These are phyloP conservation scores for Drosophila teissieri DNA, from an alignment of 1,140 invertebrate species.

Conservation along the genomic window DNA sequence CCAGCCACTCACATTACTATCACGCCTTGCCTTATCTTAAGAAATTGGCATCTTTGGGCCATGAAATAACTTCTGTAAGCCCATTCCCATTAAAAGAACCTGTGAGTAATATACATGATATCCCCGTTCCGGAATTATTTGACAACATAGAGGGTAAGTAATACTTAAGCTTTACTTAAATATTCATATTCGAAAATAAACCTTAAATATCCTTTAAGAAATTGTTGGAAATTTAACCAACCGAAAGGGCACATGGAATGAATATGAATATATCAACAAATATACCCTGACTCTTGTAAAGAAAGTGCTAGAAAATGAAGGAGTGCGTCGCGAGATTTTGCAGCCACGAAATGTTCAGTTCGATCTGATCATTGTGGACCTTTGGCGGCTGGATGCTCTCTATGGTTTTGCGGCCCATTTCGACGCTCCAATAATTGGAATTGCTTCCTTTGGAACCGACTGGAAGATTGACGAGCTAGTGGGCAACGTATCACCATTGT, in stretches of 20 bases:
- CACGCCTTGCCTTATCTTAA: constrained; percentile 23
- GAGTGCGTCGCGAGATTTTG: constrained; percentile 22
- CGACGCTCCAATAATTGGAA: constrained; percentile 25
- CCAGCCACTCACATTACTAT: constrained; percentile 12
- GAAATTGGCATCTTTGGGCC: constrained; percentile 17
- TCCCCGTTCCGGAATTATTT: constrained; percentile 14
- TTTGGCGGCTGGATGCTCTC: constrained; percentile 18
- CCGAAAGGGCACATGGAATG: not conserved
- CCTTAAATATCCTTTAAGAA: not conserved
- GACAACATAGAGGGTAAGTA: constrained; percentile 15
- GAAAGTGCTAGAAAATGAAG: constrained; percentile 21
- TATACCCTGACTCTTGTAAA: constrained; percentile 9
- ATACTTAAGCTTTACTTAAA: not conserved
- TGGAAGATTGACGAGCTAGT: constrained; percentile 34
- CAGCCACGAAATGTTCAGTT: constrained; percentile 24
- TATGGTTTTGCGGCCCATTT: constrained; percentile 26
- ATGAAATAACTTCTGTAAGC: constrained; percentile 21
- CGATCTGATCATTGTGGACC: constrained; percentile 22
- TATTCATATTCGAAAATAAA: not conserved
- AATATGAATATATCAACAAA: not conserved
- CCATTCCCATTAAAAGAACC: constrained; percentile 5
- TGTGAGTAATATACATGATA: constrained; percentile 9
- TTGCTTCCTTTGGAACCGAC: constrained; percentile 20
- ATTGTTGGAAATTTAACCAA: not conserved
- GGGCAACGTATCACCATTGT: constrained; percentile 20